Conservation (phyloP, 1,140 invertebrate species). For the Drosophila tsacasi region DNA sequence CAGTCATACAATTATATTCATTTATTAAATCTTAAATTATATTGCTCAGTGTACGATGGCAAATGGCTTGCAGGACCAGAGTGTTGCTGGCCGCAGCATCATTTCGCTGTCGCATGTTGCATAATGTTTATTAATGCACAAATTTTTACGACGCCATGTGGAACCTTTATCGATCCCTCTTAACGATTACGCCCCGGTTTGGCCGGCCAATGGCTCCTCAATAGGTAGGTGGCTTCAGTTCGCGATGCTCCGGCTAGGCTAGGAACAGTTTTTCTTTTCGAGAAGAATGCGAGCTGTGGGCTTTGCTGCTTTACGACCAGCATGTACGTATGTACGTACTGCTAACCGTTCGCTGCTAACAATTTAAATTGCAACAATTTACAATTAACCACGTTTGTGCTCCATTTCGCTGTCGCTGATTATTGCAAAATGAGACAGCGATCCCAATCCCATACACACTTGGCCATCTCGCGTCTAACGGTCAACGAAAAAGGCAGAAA, state of each 20-base stretch:
- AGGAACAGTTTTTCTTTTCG: slow-evolving; percentile 51
- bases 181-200: slow-evolving; percentile 58
- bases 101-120: slow-evolving; percentile 69
- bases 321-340: slow-evolving; percentile 11
- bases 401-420: slow-evolving; percentile 76
- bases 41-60: slow-evolving; percentile 20
- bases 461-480: slow-evolving; percentile 60
- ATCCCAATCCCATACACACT: slow-evolving; percentile 43
- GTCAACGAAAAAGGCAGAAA: slow-evolving; percentile 43
- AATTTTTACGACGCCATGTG: slow-evolving; percentile 67
- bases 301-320: slow-evolving; percentile 39
- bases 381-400: slow-evolving; percentile 83
- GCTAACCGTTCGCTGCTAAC: slow-evolving; percentile 68
- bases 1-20: neutral
- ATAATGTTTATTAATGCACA: slow-evolving; percentile 82
- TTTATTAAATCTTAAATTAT: neutral
- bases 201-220: slow-evolving; percentile 40
- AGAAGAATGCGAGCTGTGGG: slow-evolving; percentile 44
- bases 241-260: slow-evolving; percentile 14
- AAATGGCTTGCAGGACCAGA: slow-evolving; percentile 10
- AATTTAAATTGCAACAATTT: slow-evolving; percentile 83
- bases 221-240: slow-evolving; percentile 45
- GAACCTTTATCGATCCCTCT: slow-evolving; percentile 70
- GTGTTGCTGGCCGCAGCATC: slow-evolving; percentile 41
- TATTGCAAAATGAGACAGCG: slow-evolving; percentile 67